phyloP scores from a whole-genome alignment of 1,140 invertebrate species.

The Diorhabda carinulata region DNA sequence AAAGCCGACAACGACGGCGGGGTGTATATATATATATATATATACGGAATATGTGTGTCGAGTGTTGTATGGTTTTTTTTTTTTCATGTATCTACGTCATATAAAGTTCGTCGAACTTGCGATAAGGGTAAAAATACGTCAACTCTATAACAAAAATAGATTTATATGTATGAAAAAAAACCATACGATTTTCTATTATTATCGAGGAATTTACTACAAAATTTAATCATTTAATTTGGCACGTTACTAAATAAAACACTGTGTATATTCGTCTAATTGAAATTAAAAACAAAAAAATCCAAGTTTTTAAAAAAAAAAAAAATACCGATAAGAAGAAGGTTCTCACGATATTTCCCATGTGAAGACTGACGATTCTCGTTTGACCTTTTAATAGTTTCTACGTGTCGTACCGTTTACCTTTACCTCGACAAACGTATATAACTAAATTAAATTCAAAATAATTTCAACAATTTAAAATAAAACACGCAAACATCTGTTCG shows the following conservation, averaged over 20 bases:
- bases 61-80: background rate
- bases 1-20: constrained; percentile 1
- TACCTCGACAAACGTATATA: background rate
- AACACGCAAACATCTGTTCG: background rate
- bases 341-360: constrained; percentile 7
- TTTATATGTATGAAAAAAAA: no score
- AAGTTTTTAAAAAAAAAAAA: background rate
- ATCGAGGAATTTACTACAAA: no score
- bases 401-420: constrained; percentile 4
- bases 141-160: no score
- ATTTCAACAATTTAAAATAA: constrained; percentile 8
- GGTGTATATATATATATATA: background rate
- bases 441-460: constrained; percentile 3
- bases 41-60: constrained; percentile 8
- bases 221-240: no score
- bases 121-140: background rate
- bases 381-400: constrained; percentile 16
- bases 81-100: background rate
- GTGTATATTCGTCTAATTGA: no score
- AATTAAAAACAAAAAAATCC: no score
- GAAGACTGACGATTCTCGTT: background rate
- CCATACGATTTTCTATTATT: no score
- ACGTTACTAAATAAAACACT: no score
- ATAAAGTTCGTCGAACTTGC: background rate
- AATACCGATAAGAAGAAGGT: constrained; percentile 3